Conservation (phyloP, 2,113 vertebrate genomes). For the Takifugu flavidus region DNA sequence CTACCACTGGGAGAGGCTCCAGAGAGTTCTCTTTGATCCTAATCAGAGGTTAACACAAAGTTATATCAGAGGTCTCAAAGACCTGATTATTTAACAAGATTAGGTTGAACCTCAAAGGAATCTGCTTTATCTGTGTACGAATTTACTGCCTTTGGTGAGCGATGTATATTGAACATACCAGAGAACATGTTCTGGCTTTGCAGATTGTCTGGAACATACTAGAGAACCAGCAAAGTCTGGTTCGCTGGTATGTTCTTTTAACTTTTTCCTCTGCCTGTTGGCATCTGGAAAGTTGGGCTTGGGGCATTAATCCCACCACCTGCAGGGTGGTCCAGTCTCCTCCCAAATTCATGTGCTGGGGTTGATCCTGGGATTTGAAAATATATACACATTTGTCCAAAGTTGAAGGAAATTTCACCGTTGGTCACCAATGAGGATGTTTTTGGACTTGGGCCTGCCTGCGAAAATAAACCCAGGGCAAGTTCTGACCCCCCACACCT, state of each 20-base stretch:
- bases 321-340: conserved; percentile 39
- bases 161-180: conserved; percentile 3
- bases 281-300: background rate
- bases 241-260: background rate
- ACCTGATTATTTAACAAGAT: background rate
- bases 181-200: too few species aligned
- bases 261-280: conserved; percentile 5
- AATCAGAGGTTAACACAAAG: too few species aligned
- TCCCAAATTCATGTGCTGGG: background rate
- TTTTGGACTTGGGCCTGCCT: conserved; percentile 59
- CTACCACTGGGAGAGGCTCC: too few species aligned
- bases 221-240: too few species aligned
- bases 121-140: conserved; percentile 7
- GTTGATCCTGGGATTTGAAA: conserved; percentile 28
- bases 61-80: too few species aligned
- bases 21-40: too few species aligned
- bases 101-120: conserved; percentile 9
- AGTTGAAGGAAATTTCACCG: conserved; percentile 24
- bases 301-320: conserved; percentile 20
- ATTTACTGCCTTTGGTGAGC: conserved; percentile 23
- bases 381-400: conserved; percentile 17
- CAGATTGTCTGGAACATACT: too few species aligned
- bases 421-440: conserved; percentile 49
- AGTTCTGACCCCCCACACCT: conserved; percentile 44
- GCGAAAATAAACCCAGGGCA: conserved; percentile 68